phyloP scores from a whole-genome alignment of 2,797 vertebrate species.

The Adelosebastes latens region DNA sequence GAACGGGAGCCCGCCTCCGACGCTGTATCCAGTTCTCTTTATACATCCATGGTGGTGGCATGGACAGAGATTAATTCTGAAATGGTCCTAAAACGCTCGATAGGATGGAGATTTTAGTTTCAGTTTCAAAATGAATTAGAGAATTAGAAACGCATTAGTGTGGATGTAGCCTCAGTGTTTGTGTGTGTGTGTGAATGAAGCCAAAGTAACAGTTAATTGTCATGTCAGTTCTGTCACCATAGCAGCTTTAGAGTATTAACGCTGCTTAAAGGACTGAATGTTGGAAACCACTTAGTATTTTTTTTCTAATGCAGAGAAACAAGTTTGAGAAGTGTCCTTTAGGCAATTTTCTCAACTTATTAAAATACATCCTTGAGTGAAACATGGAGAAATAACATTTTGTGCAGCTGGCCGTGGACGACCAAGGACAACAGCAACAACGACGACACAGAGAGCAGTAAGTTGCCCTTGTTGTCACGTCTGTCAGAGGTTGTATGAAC shows the following conservation, averaged over 20 bases:
- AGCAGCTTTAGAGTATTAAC: background rate
- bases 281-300: constrained; percentile 18
- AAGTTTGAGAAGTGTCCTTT: constrained; percentile 9
- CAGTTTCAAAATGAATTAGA: background rate
- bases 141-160: background rate
- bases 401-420: constrained; percentile 1
- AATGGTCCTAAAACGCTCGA: too few species aligned
- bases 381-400: constrained; percentile 27
- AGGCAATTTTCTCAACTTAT: constrained; percentile 28
- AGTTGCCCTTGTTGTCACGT: constrained; percentile 33
- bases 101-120: background rate
- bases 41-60: background rate
- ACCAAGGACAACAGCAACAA: constrained; percentile 21
- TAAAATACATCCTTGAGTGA: constrained; percentile 25
- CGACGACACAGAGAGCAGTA: background rate
- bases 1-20: background rate
- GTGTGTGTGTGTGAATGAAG: background rate
- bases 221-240: background rate
- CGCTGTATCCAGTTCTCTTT: background rate
- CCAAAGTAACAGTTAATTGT: background rate
- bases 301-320: constrained; percentile 5
- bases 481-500: constrained; percentile 33
- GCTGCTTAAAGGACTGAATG: background rate
- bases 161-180: background rate
- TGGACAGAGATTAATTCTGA: background rate